Evolutionary conservation across 2,888 invertebrate species (phyloP), one percentile per base, ranked within the genome.

Genomic region (Odontocerum albicorne): DNA sequence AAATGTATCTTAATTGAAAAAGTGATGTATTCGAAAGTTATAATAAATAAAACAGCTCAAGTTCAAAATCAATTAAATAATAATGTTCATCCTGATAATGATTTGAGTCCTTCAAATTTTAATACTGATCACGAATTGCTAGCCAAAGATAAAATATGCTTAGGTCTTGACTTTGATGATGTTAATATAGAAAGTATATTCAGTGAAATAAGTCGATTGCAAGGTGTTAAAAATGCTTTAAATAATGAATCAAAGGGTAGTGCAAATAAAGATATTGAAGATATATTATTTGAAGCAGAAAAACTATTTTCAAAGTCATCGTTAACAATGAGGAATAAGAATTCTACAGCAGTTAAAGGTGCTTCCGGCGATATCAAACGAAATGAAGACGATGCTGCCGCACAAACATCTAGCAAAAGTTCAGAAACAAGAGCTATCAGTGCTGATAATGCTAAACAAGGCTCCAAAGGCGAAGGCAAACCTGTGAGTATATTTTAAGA

Each of bases 231-330:
- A 20, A 33, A 27, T 1, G 19, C 36, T 31, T 12, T 53, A 39
- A 22, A 45, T 45, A 74, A 70, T 58, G 71, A 69, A 54, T 66
- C 66, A 1, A 75, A 74, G 22, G 75, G 76, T 54, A 79, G n/a
- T 13, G 12, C 19, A 13, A 42, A 46, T 39, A 40, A 47, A 35
- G 79, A 77, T 66, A 75, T 83, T 4, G 83, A 83, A 59, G 83
- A 83, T 57, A 74, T 83, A 35, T 71, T 83, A 62, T 75, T 73
- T 59, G 82, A 83, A 64, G 82, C 81, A 1, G 82, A 83, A 65
- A 70, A 73, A 39, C 68, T 83, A 15, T 74, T 74, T 52, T 65
- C 70, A 59, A 72, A 31, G 20, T 40, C 49, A 16, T 43, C 42
- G 13, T 15, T 27, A 22, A 33, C 32, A 13, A 27, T 42, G 33